A percentile compares a stretch with the other conserved stretches of the same genome.
Conservation (phyloP, 2,113 vertebrate species). For the Poecilia latipinna region DNA sequence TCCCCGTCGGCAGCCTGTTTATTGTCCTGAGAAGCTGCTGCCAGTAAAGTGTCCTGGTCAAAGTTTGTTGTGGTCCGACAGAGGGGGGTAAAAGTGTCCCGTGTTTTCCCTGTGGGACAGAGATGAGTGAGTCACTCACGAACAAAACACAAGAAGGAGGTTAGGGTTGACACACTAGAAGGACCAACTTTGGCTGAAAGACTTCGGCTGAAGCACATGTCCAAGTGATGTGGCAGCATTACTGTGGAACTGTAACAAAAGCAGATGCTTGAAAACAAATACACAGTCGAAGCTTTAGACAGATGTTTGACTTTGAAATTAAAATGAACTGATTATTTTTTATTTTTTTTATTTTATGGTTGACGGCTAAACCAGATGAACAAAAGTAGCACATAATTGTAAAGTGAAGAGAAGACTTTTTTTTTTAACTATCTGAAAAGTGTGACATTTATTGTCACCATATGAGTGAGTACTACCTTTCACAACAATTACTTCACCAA, state of each 20-base stretch:
- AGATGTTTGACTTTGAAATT: too few species aligned
- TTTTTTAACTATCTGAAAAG: too few species aligned
- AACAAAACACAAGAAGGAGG: constrained; percentile 15
- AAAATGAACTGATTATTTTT: too few species aligned
- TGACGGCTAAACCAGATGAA: too few species aligned
- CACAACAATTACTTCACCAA: too few species aligned
- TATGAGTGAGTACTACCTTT: too few species aligned
- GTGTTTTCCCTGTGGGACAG: constrained; percentile 24
- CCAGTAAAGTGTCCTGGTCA: constrained; percentile 61
- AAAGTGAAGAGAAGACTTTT: too few species aligned
- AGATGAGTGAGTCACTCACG: constrained; percentile 34
- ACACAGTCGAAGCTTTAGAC: constrained; percentile 11
- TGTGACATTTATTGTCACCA: too few species aligned
- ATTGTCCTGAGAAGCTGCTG: constrained; percentile 48
- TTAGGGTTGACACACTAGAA: constrained; percentile 26
- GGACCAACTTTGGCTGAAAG: constrained; percentile 47
- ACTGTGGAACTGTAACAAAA: not conserved
- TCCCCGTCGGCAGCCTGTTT: constrained; percentile 44
- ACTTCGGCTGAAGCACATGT: constrained; percentile 6
- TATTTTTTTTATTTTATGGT: too few species aligned
- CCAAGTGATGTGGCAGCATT: constrained; percentile 12
- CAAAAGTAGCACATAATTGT: too few species aligned
- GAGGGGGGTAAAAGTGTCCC: constrained; percentile 8
- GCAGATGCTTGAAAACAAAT: not conserved
- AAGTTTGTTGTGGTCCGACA: constrained; percentile 64